Evolutionary conservation across 2,113 vertebrate genomes (phyloP).

Genomic region (Chaetodon trifascialis): DNA sequence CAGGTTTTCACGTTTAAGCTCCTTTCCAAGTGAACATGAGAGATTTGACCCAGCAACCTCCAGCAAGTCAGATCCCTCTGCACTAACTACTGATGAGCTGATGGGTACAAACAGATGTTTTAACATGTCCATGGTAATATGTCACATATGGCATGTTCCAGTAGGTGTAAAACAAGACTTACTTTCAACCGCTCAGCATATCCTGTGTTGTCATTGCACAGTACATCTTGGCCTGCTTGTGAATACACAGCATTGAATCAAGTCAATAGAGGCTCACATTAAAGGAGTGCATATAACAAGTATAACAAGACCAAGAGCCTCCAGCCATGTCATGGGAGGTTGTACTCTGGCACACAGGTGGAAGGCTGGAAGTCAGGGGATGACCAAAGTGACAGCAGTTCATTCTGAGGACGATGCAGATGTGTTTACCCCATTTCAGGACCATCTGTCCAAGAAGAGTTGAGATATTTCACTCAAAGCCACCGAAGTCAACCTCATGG

Average conservation of each 20-base stretch:
- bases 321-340: too few species aligned
- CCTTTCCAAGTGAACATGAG: constrained; percentile 26
- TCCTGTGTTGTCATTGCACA: neutral
- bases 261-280: too few species aligned
- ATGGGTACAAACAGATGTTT: constrained; percentile 18
- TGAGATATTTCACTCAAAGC: neutral
- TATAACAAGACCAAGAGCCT: too few species aligned
- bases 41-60: constrained; percentile 37
- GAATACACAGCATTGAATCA: too few species aligned
- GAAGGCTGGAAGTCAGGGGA: too few species aligned
- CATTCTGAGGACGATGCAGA: neutral
- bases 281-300: too few species aligned
- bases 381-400: neutral
- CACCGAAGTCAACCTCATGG: neutral
- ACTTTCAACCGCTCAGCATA: neutral
- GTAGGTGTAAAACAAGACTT: constrained; percentile 21
- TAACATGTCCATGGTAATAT: constrained; percentile 3
- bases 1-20: constrained; percentile 3
- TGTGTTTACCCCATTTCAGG: neutral
- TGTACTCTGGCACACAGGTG: too few species aligned
- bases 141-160: constrained; percentile 11
- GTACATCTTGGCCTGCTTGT: neutral
- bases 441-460: neutral
- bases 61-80: constrained; percentile 18
- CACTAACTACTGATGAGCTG: constrained; percentile 15